Percentiles rank a stretch among this genome's conserved stretches.
Conservation (phyloP, 2,888 invertebrate species). For the Icerya purchasi region DNA sequence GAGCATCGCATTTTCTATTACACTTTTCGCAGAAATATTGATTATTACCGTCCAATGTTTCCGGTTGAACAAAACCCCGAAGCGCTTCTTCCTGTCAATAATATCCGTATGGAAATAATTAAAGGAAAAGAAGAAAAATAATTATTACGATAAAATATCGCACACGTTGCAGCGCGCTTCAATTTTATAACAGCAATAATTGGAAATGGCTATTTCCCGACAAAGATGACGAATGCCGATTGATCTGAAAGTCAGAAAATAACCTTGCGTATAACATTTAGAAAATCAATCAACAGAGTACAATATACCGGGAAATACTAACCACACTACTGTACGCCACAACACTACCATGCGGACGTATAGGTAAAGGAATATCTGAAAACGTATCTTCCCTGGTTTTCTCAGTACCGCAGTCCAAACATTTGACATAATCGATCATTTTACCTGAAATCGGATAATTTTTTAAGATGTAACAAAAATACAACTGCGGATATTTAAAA, state of each 20-base stretch:
- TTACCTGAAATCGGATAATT: conserved; percentile 37
- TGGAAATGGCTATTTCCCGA: too few species aligned
- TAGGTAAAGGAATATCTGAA: conserved; percentile 65
- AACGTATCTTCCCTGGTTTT: conserved; percentile 64
- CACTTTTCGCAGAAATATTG: conserved; percentile 75
- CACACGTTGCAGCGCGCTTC: too few species aligned
- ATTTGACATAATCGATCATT: conserved; percentile 75
- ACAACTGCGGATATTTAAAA: not conserved
- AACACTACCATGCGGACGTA: conserved; percentile 56
- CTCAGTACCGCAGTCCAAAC: conserved; percentile 61
- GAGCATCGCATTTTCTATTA: conserved; percentile 66
- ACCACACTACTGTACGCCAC: conserved; percentile 56
- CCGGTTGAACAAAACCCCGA: conserved; percentile 61
- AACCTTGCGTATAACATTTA: too few species aligned
- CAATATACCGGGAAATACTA: too few species aligned
- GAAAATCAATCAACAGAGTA: too few species aligned
- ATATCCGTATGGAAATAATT: too few species aligned
- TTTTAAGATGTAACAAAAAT: not conserved
- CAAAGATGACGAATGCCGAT: too few species aligned
- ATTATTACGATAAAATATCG: too few species aligned
- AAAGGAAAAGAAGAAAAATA: too few species aligned
- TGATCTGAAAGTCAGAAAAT: too few species aligned
- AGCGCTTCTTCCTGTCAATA: conserved; percentile 66
- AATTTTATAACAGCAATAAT: too few species aligned
- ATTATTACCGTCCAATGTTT: conserved; percentile 60